Evolutionary conservation across 2,888 invertebrate genomes (phyloP).

Genomic region (Tipula helvola): DNA sequence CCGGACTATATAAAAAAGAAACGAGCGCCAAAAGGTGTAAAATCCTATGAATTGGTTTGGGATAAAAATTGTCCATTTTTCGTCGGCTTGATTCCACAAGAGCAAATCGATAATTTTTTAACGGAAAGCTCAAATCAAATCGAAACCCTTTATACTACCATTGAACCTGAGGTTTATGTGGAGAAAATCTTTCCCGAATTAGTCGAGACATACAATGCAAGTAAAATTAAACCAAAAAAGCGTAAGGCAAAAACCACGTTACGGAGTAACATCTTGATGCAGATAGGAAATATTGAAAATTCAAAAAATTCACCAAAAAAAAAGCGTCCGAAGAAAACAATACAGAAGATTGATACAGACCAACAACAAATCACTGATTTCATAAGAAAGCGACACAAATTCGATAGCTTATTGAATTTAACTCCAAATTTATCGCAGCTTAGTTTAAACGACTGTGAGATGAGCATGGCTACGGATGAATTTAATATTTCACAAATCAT

Average conservation of each 20-base stretch:
- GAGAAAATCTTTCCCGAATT: constrained; percentile 48
- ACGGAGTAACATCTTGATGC: constrained; percentile 16
- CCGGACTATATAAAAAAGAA: constrained; percentile 45
- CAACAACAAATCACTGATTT: background rate
- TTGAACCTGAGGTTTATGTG: constrained; percentile 55
- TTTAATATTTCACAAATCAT: constrained; percentile 40
- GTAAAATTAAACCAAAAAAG: constrained; percentile 30
- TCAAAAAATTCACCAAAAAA: background rate
- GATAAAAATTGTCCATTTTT: constrained; percentile 43
- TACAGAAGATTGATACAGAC: background rate
- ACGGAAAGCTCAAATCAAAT: constrained; percentile 37
- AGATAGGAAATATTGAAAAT: constrained; percentile 15
- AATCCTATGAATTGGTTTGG: constrained; percentile 64
- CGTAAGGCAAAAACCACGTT: constrained; percentile 29
- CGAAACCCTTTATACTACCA: constrained; percentile 46
- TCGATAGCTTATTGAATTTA: background rate
- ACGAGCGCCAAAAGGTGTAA: constrained; percentile 44
- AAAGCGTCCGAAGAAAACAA: background rate
- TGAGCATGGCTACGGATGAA: constrained; percentile 27
- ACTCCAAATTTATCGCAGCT: background rate
- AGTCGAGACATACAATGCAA: constrained; percentile 44
- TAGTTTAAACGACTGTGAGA: constrained; percentile 30
- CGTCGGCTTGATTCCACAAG: constrained; percentile 45
- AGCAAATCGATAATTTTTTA: constrained; percentile 39
- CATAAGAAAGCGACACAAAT: background rate